Base-by-base conservation (phyloP, 2,113 vertebrate genomes). In the Podarcis cretensis region DNA sequence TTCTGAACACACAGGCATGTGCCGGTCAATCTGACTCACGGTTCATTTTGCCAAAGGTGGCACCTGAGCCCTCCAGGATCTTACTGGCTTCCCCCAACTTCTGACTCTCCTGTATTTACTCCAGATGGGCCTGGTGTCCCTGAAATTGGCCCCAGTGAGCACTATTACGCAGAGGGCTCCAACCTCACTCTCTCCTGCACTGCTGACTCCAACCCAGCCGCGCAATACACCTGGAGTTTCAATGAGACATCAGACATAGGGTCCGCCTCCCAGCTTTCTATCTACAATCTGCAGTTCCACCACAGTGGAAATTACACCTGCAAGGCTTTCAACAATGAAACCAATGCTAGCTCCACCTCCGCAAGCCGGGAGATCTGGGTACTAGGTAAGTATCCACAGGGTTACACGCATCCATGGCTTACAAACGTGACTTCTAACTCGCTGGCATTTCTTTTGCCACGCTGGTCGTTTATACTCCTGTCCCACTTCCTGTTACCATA, bases 21-120 rank as follows among this genome's bases (percentile, higher is more conserved):
- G 9, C 27, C 16, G 8, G 30, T 37, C 35, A 6, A 23, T 21
- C 54, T 54, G 69, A 16, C 9, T 25, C 40, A 3, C 18, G 6
- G 48, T 20, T 9, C 32, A 40, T 65, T 81, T 40, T n/a, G 43
- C 18, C 32, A 18, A 4, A 73, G 27, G 25, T 65, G 76, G 54
- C 35, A 30, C 23, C 32, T 71, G 7, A n/a, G 1, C 14, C 18
- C 3, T 25, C 13, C 20, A 12, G 16, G 4, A 3, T 3, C n/a
- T 20, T 4, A 4, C 20, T 35, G 57, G 21, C 27, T 32, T 68
- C 35, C 54, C 57, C 59, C 71, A 75, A 82, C 74, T 3, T 66
- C 27, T 76, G 35, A 43, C 37, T 90, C 57, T 84, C 75, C 65
- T 79, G 37, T 90, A 48, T 90, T 83, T 84, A 27, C 89, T 88